phyloP scores from a whole-genome alignment of 1,140 invertebrate genomes.

The Mactra quadrangularis region DNA sequence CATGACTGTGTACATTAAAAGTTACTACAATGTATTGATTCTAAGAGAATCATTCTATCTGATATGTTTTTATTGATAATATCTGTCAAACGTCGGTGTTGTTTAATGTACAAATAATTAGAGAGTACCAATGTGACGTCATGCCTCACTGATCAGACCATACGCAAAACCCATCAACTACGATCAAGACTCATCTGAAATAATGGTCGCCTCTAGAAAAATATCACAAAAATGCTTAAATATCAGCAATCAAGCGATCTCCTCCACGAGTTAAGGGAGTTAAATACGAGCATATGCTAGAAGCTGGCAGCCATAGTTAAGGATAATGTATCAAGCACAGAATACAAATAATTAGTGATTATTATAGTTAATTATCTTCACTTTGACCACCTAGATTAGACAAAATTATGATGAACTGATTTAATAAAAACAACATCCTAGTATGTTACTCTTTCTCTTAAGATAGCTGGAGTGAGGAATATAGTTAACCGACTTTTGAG shows the following conservation, averaged over 20 bases:
- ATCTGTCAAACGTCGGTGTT: constrained; percentile 43
- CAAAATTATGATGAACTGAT: too few relatives aligned
- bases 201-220: constrained; percentile 30
- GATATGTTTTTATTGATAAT: constrained; percentile 39
- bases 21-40: too few relatives aligned
- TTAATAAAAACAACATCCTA: too few relatives aligned
- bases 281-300: too few relatives aligned
- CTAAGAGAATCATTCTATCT: constrained; percentile 36
- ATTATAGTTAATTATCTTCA: constrained; percentile 24
- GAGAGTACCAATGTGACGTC: constrained; percentile 38
- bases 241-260: too few relatives aligned
- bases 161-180: constrained; percentile 13
- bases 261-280: neutral
- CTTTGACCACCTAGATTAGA: constrained; percentile 4
- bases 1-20: too few relatives aligned
- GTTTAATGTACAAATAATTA: constrained; percentile 61
- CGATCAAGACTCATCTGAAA: constrained; percentile 37
- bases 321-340: too few relatives aligned
- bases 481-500: too few relatives aligned
- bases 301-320: too few relatives aligned
- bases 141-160: constrained; percentile 33
- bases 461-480: too few relatives aligned
- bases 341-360: constrained; percentile 26
- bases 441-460: too few relatives aligned
- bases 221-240: too few relatives aligned